Evolutionary conservation across 2,888 invertebrate genomes (phyloP).

Genomic region (Drosophila parthenogenetica): DNA sequence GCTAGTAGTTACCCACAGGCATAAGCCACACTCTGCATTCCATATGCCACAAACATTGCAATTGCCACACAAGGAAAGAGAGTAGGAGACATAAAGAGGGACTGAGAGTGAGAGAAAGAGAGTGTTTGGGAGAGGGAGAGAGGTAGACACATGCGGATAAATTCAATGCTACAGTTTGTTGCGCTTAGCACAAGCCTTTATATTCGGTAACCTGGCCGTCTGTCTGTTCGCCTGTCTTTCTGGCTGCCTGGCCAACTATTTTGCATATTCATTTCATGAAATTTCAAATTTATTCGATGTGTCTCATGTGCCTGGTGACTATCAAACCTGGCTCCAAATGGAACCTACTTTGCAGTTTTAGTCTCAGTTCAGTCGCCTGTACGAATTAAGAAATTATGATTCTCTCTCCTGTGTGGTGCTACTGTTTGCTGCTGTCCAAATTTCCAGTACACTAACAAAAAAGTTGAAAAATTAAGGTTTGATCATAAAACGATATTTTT

Average conservation of each 20-base stretch:
- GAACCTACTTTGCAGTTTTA: constrained; percentile 5
- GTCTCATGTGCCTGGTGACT: constrained; percentile 47
- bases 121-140: constrained; percentile 1
- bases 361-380: constrained; percentile 40
- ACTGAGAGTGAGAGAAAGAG: constrained; percentile 26
- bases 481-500: not conserved
- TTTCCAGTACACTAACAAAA: not conserved
- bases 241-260: constrained; percentile 52
- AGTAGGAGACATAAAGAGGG: constrained; percentile 15
- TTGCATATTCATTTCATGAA: constrained; percentile 76
- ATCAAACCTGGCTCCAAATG: constrained; percentile 19
- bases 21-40: constrained; percentile 9
- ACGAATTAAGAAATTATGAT: constrained; percentile 53
- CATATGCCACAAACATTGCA: constrained; percentile 20
- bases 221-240: not conserved
- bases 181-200: constrained; percentile 49
- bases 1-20: constrained; percentile 18
- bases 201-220: constrained; percentile 29
- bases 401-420: not conserved
- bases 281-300: constrained; percentile 75
- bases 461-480: not conserved
- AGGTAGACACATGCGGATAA: constrained; percentile 33
- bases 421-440: constrained; percentile 14
- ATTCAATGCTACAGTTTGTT: constrained; percentile 41
- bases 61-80: constrained; percentile 12